Evolutionary conservation across 2,113 vertebrate species (phyloP).

Genomic region (Saguinus midas): DNA sequence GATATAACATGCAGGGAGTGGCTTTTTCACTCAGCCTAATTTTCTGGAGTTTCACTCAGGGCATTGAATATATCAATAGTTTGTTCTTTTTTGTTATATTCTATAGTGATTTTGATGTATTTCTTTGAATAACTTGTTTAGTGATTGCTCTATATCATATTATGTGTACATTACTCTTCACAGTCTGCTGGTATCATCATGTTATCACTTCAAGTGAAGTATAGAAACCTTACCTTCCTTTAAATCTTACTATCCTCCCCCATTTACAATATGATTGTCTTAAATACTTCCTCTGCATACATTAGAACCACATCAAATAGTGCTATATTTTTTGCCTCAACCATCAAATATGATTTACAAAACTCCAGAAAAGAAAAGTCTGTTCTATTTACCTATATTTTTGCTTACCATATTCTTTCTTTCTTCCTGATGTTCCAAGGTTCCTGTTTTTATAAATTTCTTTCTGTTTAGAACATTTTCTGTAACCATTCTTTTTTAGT

Average conservation of each 20-base stretch:
- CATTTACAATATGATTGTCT: background rate
- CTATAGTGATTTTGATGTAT: background rate
- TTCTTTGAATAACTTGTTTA: background rate
- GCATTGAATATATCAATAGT: background rate
- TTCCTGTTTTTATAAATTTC: background rate
- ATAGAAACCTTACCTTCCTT: background rate
- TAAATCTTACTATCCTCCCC: background rate
- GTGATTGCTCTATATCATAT: background rate
- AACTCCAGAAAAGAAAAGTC: background rate
- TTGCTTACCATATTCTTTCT: background rate
- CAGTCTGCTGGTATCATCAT: background rate
- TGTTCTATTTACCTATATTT: background rate
- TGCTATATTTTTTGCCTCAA: background rate
- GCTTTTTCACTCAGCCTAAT: background rate
- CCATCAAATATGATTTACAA: background rate
- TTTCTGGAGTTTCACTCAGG: background rate
- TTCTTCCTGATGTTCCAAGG: background rate
- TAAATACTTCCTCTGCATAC: background rate
- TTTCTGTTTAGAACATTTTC: background rate
- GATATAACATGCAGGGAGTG: background rate
- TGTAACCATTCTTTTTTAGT: background rate
- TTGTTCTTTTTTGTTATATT: background rate
- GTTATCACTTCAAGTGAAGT: background rate
- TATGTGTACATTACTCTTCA: background rate
- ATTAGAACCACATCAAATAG: background rate